Evolutionary conservation across 1,140 invertebrate species (phyloP).

Genomic region (Papilio dardanus): DNA sequence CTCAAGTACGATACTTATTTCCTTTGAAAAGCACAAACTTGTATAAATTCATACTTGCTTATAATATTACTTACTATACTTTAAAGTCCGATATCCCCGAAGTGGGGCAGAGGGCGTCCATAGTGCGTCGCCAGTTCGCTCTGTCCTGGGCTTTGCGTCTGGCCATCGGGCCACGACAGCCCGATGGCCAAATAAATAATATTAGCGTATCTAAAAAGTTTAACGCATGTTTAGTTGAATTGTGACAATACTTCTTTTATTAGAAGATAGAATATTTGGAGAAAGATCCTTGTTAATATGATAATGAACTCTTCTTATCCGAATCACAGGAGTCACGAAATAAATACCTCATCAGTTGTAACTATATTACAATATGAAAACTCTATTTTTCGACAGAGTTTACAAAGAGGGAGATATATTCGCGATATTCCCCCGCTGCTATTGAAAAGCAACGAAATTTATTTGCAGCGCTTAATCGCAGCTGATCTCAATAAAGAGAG

Average conservation of each 20-base stretch:
- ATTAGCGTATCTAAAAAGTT: too few species aligned
- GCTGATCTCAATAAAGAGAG: slow-evolving; percentile 37
- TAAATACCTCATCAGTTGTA: not conserved
- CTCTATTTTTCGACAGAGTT: not conserved
- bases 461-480: slow-evolving; percentile 36
- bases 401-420: slow-evolving; percentile 18
- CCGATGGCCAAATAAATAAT: too few species aligned
- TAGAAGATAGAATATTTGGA: too few species aligned
- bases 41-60: not conserved
- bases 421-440: slow-evolving; percentile 13
- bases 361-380: not conserved
- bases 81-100: too few species aligned
- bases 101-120: too few species aligned
- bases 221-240: too few species aligned
- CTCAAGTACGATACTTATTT: not conserved
- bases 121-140: too few species aligned
- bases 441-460: slow-evolving; percentile 29
- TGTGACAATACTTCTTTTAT: too few species aligned
- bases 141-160: too few species aligned
- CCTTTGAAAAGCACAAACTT: not conserved
- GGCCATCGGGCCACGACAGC: too few species aligned
- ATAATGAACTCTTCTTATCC: not conserved
- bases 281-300: not conserved
- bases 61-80: too few species aligned
- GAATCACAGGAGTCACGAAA: not conserved